Conservation (phyloP, 2,888 invertebrate genomes). For the Eristalis intricaria region DNA sequence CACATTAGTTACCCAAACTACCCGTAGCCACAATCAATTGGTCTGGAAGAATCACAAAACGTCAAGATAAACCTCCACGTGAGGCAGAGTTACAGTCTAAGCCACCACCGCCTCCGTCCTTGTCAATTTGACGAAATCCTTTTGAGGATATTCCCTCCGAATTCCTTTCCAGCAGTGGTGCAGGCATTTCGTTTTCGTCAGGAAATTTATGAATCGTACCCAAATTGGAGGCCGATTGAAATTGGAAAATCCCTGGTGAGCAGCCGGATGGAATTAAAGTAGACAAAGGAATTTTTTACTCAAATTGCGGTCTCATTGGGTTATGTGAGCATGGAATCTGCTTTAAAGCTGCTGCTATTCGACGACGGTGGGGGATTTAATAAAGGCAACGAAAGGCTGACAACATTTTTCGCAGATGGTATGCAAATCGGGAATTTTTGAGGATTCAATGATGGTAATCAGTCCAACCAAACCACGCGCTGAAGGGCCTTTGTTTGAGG, state of each 20-base stretch:
- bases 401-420: background rate
- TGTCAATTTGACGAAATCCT: background rate
- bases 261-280: constrained; percentile 29
- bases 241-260: constrained; percentile 21
- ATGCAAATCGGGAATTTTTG: background rate
- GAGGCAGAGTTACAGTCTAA: background rate
- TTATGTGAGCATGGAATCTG: too few relatives aligned
- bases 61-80: background rate
- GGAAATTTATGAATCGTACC: constrained; percentile 24
- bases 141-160: background rate
- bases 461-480: background rate
- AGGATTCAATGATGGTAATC: background rate
- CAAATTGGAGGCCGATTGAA: background rate
- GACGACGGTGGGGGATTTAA: background rate
- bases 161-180: background rate
- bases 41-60: background rate
- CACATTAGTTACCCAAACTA: background rate
- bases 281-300: background rate
- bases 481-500: background rate
- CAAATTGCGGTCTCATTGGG: background rate
- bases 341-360: background rate
- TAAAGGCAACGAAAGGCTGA: background rate
- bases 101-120: background rate
- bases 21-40: background rate
- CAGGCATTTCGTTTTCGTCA: background rate